Base-by-base conservation (phyloP, 2,888 invertebrate genomes). In the Glyphotaelius pellucidus region DNA sequence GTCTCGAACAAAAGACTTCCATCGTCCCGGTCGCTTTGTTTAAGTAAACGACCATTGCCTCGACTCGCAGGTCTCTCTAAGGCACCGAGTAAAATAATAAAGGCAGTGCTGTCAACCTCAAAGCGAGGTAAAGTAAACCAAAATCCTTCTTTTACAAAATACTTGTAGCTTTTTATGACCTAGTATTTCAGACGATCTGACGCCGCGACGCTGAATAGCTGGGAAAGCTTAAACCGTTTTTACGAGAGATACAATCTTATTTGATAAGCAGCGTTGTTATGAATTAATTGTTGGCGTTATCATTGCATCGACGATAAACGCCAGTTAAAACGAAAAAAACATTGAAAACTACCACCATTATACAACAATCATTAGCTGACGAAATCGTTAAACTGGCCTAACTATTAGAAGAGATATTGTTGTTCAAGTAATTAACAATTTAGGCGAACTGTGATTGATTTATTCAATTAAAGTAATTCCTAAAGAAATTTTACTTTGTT, bases 1-100 rank as follows among this genome's bases (percentile, higher is more conserved):
- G 67, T 67, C 31, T 81, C 81, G 35, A 85, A 85, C 85, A 85
- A 85, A 85, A 85, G 85, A 85, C 32, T 25, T 85, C 32, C 25
- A 38, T 38, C 85, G 35, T 85, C 85, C 19, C 35, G 38, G 35
- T n/a, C 85, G 42, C 85, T 85, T 85, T 85, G 81, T 81, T 32
- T 81, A 81, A 81, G 31, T 81, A 81, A 81, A 81, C 81, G 81
- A 81, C 81, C 81, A 32, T 7, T 32, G 81, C 81, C 12, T 81
- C 81, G 15, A 32, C 81, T 81, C 19, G 81, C 81, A 81, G 81
- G 81, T 81, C 14, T 19, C 19, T 52, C 19, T 52, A 25, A 67
- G 67, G 67, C 67, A 19, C 67, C 67, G 67, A 67, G 67, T 67
- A 67, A 67, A 67, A 67, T 67, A 67, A 67, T 67, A 25, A 67